Evolutionary conservation across 2,113 vertebrate genomes (phyloP).

Genomic region (Brachionichthys hirsutus): DNA sequence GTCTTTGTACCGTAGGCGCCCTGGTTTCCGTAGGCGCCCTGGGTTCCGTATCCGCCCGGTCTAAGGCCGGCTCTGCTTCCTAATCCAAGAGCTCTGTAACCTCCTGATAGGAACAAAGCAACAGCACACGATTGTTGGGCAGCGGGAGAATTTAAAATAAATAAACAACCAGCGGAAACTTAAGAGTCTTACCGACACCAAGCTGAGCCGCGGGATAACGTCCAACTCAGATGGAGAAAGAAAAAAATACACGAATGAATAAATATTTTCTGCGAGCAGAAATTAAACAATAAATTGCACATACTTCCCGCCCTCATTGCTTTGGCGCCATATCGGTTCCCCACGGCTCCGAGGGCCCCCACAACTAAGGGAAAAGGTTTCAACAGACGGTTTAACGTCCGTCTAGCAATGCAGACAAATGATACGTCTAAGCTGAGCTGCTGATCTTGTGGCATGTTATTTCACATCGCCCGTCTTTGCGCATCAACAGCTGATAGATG

Average conservation of each 20-base stretch:
- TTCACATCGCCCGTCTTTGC: background rate
- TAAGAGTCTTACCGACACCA: constrained; percentile 50
- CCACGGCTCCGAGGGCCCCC: constrained; percentile 64
- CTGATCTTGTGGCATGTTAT: background rate
- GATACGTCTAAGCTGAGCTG: background rate
- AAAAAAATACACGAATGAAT: background rate
- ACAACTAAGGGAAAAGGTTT: constrained; percentile 22
- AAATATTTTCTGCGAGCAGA: background rate
- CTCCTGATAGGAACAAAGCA: constrained; percentile 28
- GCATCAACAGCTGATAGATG: background rate
- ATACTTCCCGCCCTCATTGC: constrained; percentile 67
- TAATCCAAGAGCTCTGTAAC: constrained; percentile 59
- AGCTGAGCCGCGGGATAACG: constrained; percentile 60
- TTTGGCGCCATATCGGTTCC: constrained; percentile 63
- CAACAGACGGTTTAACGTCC: background rate
- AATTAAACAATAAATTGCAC: constrained; percentile 10
- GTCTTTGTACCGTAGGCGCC: too few relatives aligned
- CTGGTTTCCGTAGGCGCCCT: constrained; percentile 60
- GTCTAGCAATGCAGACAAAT: background rate
- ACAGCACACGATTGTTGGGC: background rate
- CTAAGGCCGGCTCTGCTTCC: constrained; percentile 56
- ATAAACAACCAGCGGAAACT: too few relatives aligned
- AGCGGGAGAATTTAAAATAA: background rate
- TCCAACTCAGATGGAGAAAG: constrained; percentile 40
- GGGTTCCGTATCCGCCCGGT: constrained; percentile 60